Conservation (phyloP, 2,113 vertebrate species). For the Leptocoma aspasia region DNA sequence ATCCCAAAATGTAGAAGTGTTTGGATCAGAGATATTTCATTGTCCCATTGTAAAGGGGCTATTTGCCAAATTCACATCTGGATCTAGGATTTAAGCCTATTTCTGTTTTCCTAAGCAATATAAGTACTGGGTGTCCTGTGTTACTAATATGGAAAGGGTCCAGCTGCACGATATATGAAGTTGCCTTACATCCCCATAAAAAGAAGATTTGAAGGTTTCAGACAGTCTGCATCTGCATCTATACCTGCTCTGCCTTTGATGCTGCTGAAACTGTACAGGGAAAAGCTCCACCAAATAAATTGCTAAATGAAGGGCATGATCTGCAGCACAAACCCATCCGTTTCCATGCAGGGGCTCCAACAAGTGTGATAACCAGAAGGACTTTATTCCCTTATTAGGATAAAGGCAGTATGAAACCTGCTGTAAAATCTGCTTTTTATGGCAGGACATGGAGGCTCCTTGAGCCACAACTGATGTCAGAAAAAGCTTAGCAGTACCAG, state of each 20-base stretch:
- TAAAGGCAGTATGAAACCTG: slow-evolving; percentile 24
- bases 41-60: slow-evolving; percentile 22
- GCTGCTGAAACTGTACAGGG: neutral
- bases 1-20: slow-evolving; percentile 24
- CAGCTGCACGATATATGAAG: slow-evolving; percentile 21
- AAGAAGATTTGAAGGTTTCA: slow-evolving; percentile 18
- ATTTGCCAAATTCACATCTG: slow-evolving; percentile 62
- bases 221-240: slow-evolving; percentile 11
- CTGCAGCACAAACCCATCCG: neutral
- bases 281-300: neutral
- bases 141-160: slow-evolving; percentile 41
- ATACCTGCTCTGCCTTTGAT: slow-evolving; percentile 35
- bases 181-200: slow-evolving; percentile 16
- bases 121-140: slow-evolving; percentile 37
- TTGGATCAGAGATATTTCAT: neutral
- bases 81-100: slow-evolving; percentile 18
- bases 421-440: slow-evolving; percentile 34
- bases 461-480: neutral
- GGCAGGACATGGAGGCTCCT: neutral
- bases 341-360: slow-evolving; percentile 3
- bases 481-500: neutral
- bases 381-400: slow-evolving; percentile 45
- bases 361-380: neutral
- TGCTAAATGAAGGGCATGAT: neutral
- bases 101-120: slow-evolving; percentile 26